Evolutionary conservation across 2,888 invertebrate genomes (phyloP), one percentile per base, ranked within the genome.

Genomic region (Drosophila imparisetae): DNA sequence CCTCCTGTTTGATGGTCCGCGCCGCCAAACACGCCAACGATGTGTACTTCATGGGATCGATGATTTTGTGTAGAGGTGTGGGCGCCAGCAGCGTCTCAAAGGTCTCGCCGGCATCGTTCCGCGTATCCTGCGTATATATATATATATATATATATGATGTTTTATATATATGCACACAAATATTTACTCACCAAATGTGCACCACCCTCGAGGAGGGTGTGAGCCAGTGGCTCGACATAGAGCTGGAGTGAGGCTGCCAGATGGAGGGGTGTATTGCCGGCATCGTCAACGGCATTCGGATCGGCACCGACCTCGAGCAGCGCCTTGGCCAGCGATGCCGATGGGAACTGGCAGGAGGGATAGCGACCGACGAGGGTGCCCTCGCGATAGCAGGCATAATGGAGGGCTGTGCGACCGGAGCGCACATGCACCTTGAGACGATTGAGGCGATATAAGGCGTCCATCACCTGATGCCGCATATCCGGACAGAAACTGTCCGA

Each of bases 251-350:
- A 95, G 73, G 97, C 97, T 0, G 96, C 96, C 71, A 98, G 94
- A 92, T 98, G 98, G 58, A 98, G 94, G 15, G 98, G 96, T 27
- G 98, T 98, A 93, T 98, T 98, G 27, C 97, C 97, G 66, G 95
- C 95, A 61, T 95, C 95, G 93, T 98, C 98, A 3, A 95, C 93
- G 0, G 96, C 96, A 93, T 96, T 96, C 1, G 96, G 96, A 93
- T 96, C 95, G 0, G 98, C 97, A 15, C 98, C 98, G 30, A 97
- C 97, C 79, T 95, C 95, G 75, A 98, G 93, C 90, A 98, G 93
- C 66, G 97, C 95, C 84, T 95, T 94, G 8, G 97, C 96, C 78
- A 96, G 94, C 83, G 95, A 94, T 11, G 94, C 93, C 15, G 96
- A 95, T 2, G 96, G 96, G 87, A 96, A 96, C 86, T 95, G 95